These are phyloP conservation scores for Vombatus ursinus DNA, from an alignment of 2,113 vertebrate species.

Conservation along the genomic window DNA sequence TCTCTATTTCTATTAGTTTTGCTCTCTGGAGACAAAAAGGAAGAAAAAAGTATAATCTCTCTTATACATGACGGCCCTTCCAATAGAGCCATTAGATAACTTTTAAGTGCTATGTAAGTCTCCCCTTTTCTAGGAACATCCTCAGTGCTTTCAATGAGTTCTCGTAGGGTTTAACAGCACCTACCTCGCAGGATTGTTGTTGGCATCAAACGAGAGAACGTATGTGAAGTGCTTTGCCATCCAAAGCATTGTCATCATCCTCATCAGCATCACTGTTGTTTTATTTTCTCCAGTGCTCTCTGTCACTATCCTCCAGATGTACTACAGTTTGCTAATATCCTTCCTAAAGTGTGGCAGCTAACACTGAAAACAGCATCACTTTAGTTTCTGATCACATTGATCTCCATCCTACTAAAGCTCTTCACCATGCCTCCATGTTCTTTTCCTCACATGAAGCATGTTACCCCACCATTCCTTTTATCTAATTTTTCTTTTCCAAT, in stretches of 20 bases:
- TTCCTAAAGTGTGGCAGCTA: not conserved
- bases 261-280: not conserved
- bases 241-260: not conserved
- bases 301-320: not conserved
- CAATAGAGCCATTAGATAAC: not conserved
- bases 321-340: not conserved
- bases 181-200: not conserved
- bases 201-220: not conserved
- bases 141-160: not conserved
- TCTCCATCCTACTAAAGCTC: not conserved
- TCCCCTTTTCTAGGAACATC: not conserved
- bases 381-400: not conserved
- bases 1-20: not conserved
- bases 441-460: not conserved
- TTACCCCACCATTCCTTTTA: not conserved
- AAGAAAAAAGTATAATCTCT: not conserved
- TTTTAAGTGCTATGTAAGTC: not conserved
- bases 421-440: not conserved
- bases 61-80: not conserved
- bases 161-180: not conserved
- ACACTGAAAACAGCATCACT: not conserved
- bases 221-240: not conserved
- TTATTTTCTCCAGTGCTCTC: not conserved
- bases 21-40: not conserved
- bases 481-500: not conserved